phyloP scores from a whole-genome alignment of 2,888 invertebrate genomes.

The Tinea trinotella region DNA sequence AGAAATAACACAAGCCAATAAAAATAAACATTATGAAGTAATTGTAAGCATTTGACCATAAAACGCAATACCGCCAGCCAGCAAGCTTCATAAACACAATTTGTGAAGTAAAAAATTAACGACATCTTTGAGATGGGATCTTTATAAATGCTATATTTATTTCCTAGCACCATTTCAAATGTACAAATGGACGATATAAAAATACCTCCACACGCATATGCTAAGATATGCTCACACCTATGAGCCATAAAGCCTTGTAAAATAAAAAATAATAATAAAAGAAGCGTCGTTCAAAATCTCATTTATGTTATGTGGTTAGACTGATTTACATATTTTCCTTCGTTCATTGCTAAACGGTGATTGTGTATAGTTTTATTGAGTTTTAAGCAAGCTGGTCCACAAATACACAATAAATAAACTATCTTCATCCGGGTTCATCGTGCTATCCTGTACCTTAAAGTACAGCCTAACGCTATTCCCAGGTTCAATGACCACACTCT shows the following conservation, averaged over 20 bases:
- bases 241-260: background rate
- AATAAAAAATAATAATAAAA: background rate
- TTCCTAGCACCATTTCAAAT: constrained; percentile 5
- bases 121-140: background rate
- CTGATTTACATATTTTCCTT: constrained; percentile 1
- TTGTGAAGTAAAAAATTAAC: background rate
- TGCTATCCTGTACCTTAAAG: constrained; percentile 39
- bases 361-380: constrained; percentile 13
- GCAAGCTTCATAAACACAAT: background rate
- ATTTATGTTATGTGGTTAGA: background rate
- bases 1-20: background rate
- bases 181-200: background rate
- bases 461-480: constrained; percentile 50
- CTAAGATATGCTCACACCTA: background rate
- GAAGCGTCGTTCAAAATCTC: background rate
- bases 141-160: constrained; percentile 1
- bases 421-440: constrained; percentile 49
- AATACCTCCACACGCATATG: constrained; percentile 8
- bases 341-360: background rate
- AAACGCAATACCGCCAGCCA: background rate
- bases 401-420: constrained; percentile 17
- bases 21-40: background rate
- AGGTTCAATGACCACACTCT: constrained; percentile 45
- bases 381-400: background rate
- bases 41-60: background rate